Evolutionary conservation across 1,140 invertebrate species (phyloP).

Genomic region (Apolygus lucorum): DNA sequence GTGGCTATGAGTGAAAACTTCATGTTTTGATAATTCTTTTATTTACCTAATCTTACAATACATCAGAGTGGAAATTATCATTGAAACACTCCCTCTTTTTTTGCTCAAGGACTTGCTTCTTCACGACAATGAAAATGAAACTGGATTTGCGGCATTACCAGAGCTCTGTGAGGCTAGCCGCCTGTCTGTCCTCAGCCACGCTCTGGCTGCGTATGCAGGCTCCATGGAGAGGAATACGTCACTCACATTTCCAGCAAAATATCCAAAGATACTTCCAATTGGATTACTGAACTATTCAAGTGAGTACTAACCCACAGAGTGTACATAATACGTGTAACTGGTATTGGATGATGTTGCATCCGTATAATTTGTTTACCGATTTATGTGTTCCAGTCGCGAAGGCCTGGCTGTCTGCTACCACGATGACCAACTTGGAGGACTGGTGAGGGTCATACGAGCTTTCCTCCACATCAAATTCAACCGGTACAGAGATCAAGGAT

Average conservation of each 20-base stretch:
- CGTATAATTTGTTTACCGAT: neutral
- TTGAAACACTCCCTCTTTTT: no score
- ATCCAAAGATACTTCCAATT: slow-evolving; percentile 63
- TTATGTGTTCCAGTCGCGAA: slow-evolving; percentile 41
- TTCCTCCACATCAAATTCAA: slow-evolving; percentile 73
- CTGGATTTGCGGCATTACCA: slow-evolving; percentile 42
- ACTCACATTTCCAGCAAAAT: slow-evolving; percentile 60
- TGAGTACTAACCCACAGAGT: no score
- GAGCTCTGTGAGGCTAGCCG: slow-evolving; percentile 51
- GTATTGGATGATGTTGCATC: no score
- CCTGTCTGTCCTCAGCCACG: slow-evolving; percentile 61
- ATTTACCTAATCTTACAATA: no score
- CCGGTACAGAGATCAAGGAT: slow-evolving; percentile 70
- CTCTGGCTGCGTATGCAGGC: slow-evolving; percentile 62
- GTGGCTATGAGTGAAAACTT: no score
- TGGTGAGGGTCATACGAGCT: slow-evolving; percentile 65
- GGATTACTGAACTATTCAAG: slow-evolving; percentile 73
- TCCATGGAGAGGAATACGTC: slow-evolving; percentile 57
- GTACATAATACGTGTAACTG: no score
- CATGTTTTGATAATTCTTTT: no score
- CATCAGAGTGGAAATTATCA: no score
- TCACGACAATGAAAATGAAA: slow-evolving; percentile 40
- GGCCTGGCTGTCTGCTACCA: slow-evolving; percentile 67
- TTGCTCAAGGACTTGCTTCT: slow-evolving; percentile 48
- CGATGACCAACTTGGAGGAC: slow-evolving; percentile 65